phyloP scores from a whole-genome alignment of 2,888 invertebrate species.

The Zhuqinia jingwanae region DNA sequence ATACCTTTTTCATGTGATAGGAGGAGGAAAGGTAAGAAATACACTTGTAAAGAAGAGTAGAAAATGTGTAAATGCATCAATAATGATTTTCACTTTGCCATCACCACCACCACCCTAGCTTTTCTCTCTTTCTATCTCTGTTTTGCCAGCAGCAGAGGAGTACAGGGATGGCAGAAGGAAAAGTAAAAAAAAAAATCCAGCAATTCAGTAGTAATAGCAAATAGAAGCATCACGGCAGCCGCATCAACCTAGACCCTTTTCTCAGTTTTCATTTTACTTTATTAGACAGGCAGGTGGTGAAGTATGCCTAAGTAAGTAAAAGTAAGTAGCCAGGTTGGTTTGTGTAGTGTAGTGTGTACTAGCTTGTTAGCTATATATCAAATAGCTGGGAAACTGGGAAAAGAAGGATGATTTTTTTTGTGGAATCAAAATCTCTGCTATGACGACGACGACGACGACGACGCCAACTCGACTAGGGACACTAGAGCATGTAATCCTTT shows the following conservation, averaged over 20 bases:
- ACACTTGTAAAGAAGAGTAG: no score
- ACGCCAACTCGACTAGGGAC: not conserved
- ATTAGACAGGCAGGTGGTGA: constrained; percentile 43
- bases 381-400: not conserved
- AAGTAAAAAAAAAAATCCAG: not conserved
- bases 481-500: not conserved
- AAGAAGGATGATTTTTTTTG: not conserved
- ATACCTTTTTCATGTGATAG: no score
- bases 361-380: not conserved
- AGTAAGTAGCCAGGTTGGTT: constrained; percentile 1
- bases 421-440: not conserved
- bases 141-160: constrained; percentile 7
- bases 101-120: no score
- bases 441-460: not conserved
- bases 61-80: constrained; percentile 43
- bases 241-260: not conserved
- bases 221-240: not conserved
- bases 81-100: constrained; percentile 36
- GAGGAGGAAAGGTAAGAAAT: not conserved
- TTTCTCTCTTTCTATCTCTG: not conserved
- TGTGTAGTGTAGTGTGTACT: not conserved
- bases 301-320: constrained; percentile 42
- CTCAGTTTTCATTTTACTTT: constrained; percentile 23
- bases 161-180: not conserved
- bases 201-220: constrained; percentile 4